phyloP scores from a whole-genome alignment of 2,797 vertebrate species.

The Channa striata region DNA sequence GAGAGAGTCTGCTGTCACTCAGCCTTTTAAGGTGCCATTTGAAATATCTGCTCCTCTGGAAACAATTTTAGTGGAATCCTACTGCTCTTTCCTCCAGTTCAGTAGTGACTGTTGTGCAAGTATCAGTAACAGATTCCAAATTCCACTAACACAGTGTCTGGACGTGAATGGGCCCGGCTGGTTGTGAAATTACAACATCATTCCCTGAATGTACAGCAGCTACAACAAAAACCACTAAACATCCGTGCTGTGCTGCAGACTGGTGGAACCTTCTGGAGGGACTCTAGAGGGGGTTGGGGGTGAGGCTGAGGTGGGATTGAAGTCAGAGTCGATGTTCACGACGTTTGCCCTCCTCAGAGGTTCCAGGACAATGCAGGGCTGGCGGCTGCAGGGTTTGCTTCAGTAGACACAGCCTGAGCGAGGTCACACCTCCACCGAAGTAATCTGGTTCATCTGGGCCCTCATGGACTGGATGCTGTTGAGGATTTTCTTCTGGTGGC shows the following conservation, averaged over 20 bases:
- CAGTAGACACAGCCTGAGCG: slow-evolving; percentile 17
- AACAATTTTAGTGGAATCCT: background rate
- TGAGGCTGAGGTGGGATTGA: slow-evolving; percentile 19
- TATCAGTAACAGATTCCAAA: slow-evolving; percentile 18
- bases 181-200: slow-evolving; percentile 7
- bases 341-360: slow-evolving; percentile 26
- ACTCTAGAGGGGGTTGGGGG: slow-evolving; percentile 7
- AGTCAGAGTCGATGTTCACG: slow-evolving; percentile 51
- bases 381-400: slow-evolving; percentile 29
- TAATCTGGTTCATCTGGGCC: slow-evolving; percentile 98
- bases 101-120: background rate
- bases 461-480: slow-evolving; percentile 98
- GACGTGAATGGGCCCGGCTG: background rate
- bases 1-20: background rate
- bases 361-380: slow-evolving; percentile 21
- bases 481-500: slow-evolving; percentile 98
- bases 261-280: slow-evolving; percentile 23
- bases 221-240: slow-evolving; percentile 17
- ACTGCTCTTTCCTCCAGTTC: slow-evolving; percentile 5
- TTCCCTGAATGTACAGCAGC: slow-evolving; percentile 45
- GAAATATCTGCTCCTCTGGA: background rate
- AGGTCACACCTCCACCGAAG: slow-evolving; percentile 96
- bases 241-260: slow-evolving; percentile 44
- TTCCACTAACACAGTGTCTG: background rate
- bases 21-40: too few species aligned